These are phyloP conservation scores for Aphyosemion australe DNA, from an alignment of 2,113 vertebrate species.

Conservation along the genomic window DNA sequence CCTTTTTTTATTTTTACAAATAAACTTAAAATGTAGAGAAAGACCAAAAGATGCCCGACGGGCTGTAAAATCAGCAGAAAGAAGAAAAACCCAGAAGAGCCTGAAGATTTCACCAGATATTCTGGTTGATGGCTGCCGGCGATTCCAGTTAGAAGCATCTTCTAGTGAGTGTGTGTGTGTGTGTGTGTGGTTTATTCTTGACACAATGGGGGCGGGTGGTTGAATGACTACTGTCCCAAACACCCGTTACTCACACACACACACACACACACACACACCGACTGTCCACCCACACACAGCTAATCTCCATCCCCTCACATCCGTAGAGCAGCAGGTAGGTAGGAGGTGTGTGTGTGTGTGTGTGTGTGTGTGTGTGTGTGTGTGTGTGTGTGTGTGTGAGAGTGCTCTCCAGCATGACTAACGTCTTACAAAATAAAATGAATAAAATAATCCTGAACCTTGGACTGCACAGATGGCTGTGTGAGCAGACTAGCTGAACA, in stretches of 20 bases:
- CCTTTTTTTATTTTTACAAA: too few relatives aligned
- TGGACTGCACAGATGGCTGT: constrained; percentile 54
- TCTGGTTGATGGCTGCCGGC: not conserved
- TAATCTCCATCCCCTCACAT: constrained; percentile 59
- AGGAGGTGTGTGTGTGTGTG: constrained; percentile 53
- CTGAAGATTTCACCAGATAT: too few relatives aligned
- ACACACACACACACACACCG: constrained; percentile 9
- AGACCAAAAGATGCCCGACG: too few relatives aligned
- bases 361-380: constrained; percentile 35
- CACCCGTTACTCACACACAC: constrained; percentile 42
- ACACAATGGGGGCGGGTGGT: constrained; percentile 51
- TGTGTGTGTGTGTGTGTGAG: constrained; percentile 35
- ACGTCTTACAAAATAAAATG: constrained; percentile 54
- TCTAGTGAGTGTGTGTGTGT: constrained; percentile 18
- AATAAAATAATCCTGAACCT: constrained; percentile 6
- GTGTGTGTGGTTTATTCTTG: constrained; percentile 48
- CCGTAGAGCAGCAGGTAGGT: constrained; percentile 70
- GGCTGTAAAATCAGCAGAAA: too few relatives aligned
- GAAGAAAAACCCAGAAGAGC: too few relatives aligned
- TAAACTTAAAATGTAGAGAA: too few relatives aligned
- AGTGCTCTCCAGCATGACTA: constrained; percentile 44
- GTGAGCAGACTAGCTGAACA: constrained; percentile 19
- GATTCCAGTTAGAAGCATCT: constrained; percentile 3
- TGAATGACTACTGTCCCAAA: constrained; percentile 66
- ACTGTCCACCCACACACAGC: constrained; percentile 48